phyloP scores from a whole-genome alignment of 2,113 vertebrate species.

The Pycnonotus jocosus region DNA sequence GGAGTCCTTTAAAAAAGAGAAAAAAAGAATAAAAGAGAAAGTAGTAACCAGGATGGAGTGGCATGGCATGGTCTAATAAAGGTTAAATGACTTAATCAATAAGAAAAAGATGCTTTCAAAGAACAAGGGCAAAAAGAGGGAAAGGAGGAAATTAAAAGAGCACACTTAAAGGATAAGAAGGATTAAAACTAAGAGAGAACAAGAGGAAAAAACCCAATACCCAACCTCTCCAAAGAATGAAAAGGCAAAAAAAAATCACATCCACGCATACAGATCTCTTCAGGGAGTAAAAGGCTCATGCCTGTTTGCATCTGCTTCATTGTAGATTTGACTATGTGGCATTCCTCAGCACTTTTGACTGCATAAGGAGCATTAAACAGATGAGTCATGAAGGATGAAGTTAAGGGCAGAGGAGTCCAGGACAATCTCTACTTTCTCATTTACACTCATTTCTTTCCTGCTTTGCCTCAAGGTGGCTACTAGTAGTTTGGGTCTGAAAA shows the following conservation, averaged over 20 bases:
- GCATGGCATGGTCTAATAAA: neutral
- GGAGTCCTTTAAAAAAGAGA: neutral
- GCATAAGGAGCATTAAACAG: neutral
- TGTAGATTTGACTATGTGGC: neutral
- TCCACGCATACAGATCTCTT: neutral
- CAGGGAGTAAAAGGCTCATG: neutral
- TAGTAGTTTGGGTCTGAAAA: neutral
- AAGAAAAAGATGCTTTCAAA: neutral
- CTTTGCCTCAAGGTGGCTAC: neutral
- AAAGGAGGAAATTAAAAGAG: conserved; percentile 6
- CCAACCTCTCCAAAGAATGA: neutral
- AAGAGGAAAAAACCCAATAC: neutral
- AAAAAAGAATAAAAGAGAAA: conserved; percentile 6
- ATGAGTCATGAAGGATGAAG: neutral
- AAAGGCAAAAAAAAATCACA: neutral
- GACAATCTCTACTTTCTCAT: neutral
- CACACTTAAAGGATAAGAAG: neutral
- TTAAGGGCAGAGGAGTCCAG: neutral
- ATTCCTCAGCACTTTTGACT: neutral
- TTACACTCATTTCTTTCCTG: neutral
- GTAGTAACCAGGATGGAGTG: neutral
- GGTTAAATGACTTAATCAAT: conserved; percentile 9
- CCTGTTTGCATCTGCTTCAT: neutral
- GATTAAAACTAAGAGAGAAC: neutral
- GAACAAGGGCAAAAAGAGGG: neutral